Evolutionary conservation across 2,888 invertebrate genomes (phyloP).

Genomic region (Caenorhabditis afra): DNA sequence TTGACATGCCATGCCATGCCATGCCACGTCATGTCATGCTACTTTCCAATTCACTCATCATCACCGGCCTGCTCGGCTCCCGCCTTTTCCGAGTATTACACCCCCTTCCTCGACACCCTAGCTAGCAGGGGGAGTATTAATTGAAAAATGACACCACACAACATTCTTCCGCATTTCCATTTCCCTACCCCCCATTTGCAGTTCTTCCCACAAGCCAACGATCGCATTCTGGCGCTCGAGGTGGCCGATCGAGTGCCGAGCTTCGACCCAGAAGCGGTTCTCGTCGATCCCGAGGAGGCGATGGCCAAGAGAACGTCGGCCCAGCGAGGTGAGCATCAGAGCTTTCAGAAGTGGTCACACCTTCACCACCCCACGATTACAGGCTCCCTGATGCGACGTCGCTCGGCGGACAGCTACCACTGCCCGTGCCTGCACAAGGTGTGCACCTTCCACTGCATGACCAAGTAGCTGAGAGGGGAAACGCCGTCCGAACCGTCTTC

Average conservation of each 20-base stretch:
- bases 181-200: neutral
- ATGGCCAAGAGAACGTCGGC: constrained; percentile 36
- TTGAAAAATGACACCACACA: no score
- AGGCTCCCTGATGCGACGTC: constrained; percentile 44
- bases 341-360: neutral
- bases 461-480: constrained; percentile 24
- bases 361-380: neutral
- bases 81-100: no score
- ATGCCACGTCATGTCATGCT: neutral
- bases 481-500: neutral
- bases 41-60: constrained; percentile 26
- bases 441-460: constrained; percentile 57
- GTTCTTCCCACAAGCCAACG: constrained; percentile 52
- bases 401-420: constrained; percentile 32
- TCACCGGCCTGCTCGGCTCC: neutral
- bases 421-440: constrained; percentile 59
- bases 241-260: constrained; percentile 34
- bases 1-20: no score
- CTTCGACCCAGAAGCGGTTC: constrained; percentile 20
- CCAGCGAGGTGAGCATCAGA: neutral
- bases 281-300: constrained; percentile 34
- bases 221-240: constrained; percentile 41
- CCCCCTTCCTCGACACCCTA: no score
- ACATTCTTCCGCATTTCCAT: constrained; percentile 3
- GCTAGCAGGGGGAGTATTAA: no score